Base-by-base conservation (phyloP, 2,113 vertebrate species). In the Myiozetetes cayanensis region DNA sequence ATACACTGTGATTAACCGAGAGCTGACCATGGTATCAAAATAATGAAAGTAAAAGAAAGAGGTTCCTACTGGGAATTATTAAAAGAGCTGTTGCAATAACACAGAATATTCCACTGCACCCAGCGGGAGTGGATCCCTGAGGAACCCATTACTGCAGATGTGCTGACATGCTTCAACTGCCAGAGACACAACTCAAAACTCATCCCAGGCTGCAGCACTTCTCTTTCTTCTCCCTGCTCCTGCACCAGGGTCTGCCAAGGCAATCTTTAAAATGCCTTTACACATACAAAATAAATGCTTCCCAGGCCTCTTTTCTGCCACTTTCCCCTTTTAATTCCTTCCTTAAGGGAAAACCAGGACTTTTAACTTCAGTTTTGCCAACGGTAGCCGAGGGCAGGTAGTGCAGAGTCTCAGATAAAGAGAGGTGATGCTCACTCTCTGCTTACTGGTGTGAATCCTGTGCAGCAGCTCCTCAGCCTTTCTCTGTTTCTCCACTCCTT, bases 391-490 rank as follows among this genome's bases (percentile, higher is more conserved):
- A 61, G 12, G 53, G 16, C 33, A 70, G 35, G 44, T 68, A 84
- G 37, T 30, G 87, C 56, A 73, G 67, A 67, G 39, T 30, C 47
- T 56, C 87, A 35, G 61, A 61, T 17, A 88, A 67, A 86, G 39
- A 90, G 73, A 6, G 13, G 35, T 44, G 85, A 85, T 85, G 71
- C 97, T 94, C 44, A 98, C 98, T 98, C 92, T 96, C n/a, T 94
- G 96, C 67, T 98, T 96, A 81, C 94, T 97, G 61, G 63, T 87
- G 46, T 96, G 97, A 94, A 97, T 96, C 63, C 91, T 97, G 76
- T 2, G 55, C 87, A 98, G 82, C 53, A 97, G 31, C 44, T 98
- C 97, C 87, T 96, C 96, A 52, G 93, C 53, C 78, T 33, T 95
- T 58, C 80, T 94, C 74, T 94, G 91, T 87, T 65, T 97, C 91